phyloP scores from a whole-genome alignment of 1,140 invertebrate species.

The Mya arenaria region DNA sequence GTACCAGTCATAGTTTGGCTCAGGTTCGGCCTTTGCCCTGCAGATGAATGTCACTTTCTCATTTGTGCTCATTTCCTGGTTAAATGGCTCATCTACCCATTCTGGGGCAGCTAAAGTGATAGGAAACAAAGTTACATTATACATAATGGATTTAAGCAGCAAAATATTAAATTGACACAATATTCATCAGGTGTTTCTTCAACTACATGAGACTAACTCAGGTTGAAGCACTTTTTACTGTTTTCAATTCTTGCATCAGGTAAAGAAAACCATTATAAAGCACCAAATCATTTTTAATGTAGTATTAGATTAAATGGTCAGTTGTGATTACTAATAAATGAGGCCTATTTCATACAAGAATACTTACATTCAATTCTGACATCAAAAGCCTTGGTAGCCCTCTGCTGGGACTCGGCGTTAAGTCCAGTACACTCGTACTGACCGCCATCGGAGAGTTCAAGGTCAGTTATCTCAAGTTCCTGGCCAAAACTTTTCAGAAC shows the following conservation, averaged over 20 bases:
- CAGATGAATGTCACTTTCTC: constrained; percentile 94
- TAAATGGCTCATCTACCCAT: constrained; percentile 93
- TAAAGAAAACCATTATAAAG: too few relatives aligned
- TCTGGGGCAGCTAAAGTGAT: constrained; percentile 83
- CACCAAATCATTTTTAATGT: too few relatives aligned
- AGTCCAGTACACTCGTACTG: constrained; percentile 76
- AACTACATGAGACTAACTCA: too few relatives aligned
- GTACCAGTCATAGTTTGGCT: constrained; percentile 96
- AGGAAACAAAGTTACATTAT: too few relatives aligned
- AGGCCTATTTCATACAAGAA: not conserved
- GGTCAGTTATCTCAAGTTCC: constrained; percentile 69
- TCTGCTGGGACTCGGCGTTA: constrained; percentile 66
- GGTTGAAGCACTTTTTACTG: too few relatives aligned
- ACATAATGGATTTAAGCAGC: too few relatives aligned
- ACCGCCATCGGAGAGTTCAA: constrained; percentile 72
- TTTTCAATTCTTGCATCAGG: too few relatives aligned
- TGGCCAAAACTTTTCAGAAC: constrained; percentile 72
- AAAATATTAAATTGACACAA: too few relatives aligned
- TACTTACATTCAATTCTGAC: constrained; percentile 74
- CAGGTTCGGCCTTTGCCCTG: constrained; percentile 92
- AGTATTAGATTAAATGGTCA: too few relatives aligned
- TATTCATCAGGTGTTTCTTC: too few relatives aligned
- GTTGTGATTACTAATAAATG: too few relatives aligned
- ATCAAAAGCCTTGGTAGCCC: constrained; percentile 62
- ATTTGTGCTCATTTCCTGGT: constrained; percentile 94